phyloP scores from a whole-genome alignment of 2,888 invertebrate species.

The Stenodera caucasica region DNA sequence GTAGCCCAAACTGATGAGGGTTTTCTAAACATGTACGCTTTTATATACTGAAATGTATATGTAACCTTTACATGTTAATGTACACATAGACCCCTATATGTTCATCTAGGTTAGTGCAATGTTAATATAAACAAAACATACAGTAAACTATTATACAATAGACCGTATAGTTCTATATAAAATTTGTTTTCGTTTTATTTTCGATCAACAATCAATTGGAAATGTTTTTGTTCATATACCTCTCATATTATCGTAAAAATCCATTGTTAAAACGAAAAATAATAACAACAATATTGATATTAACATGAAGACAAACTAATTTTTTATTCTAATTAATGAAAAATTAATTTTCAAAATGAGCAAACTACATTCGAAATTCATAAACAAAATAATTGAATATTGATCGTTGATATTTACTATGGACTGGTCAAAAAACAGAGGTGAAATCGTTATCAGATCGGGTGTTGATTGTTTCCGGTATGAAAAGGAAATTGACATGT shows the following conservation, averaged over 20 bases:
- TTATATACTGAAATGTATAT: no score
- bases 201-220: background rate
- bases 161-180: background rate
- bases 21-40: background rate
- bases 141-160: background rate
- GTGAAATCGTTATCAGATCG: conserved; percentile 36
- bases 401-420: background rate
- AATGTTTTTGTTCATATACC: background rate
- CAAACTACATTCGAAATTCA: no score
- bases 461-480: conserved; percentile 46
- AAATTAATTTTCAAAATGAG: no score
- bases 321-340: no score
- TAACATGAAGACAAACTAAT: no score
- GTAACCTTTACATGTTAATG: background rate
- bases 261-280: no score
- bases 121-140: background rate
- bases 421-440: background rate
- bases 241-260: no score
- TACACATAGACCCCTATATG: background rate
- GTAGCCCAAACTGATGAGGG: background rate
- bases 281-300: no score
- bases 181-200: background rate
- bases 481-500: conserved; percentile 45
- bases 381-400: background rate
- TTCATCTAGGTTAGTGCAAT: background rate